Conservation (phyloP, 2,113 vertebrate genomes). For the Plestiodon gilberti region DNA sequence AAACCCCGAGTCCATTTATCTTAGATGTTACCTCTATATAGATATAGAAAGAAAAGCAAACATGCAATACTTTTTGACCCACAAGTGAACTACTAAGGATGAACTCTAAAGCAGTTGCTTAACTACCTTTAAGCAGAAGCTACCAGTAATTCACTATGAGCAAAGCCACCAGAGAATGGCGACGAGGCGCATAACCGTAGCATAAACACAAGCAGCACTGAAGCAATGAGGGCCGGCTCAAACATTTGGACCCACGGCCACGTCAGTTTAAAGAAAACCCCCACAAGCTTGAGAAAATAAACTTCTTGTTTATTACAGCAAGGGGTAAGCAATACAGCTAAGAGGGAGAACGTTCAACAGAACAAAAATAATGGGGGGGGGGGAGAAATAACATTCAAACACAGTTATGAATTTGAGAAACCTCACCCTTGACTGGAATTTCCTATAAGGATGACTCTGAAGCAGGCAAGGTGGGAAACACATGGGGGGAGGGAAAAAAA, state of each 20-base stretch:
- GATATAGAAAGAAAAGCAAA: neutral
- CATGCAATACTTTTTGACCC: neutral
- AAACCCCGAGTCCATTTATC: neutral
- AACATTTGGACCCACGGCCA: neutral
- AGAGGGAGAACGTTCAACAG: conserved; percentile 51
- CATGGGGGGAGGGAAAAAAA: conserved; percentile 43
- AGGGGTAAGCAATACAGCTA: conserved; percentile 56
- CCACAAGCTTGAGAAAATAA: conserved; percentile 73
- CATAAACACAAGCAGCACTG: neutral
- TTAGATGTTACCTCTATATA: neutral
- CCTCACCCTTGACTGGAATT: conserved; percentile 65
- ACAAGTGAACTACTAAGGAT: neutral
- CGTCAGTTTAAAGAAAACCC: conserved; percentile 38
- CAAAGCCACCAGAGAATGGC: neutral
- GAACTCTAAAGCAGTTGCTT: neutral
- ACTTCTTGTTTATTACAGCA: conserved; percentile 75
- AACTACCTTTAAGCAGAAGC: neutral
- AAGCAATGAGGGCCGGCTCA: neutral
- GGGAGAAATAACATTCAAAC: conserved; percentile 14
- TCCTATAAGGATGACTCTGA: conserved; percentile 55
- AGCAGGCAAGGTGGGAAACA: conserved; percentile 60
- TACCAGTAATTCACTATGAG: neutral
- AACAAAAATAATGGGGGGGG: conserved; percentile 44
- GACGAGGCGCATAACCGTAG: neutral
- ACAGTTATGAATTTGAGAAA: conserved; percentile 31